These are phyloP conservation scores for Ispidina lecontei DNA, from an alignment of 2,797 vertebrate species.

Conservation along the genomic window DNA sequence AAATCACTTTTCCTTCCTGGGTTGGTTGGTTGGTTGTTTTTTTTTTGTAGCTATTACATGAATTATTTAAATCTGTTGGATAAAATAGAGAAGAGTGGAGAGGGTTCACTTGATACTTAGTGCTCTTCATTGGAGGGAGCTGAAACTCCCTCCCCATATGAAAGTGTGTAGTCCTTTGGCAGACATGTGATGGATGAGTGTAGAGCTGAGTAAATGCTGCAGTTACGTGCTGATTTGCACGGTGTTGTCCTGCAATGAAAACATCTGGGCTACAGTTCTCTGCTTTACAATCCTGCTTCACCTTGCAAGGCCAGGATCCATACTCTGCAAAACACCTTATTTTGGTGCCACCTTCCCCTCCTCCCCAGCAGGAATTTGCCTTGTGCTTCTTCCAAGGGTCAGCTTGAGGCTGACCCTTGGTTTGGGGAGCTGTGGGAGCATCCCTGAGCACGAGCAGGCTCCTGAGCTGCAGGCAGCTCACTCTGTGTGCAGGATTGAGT, in stretches of 20 bases:
- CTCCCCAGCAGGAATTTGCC: rapidly evolving
- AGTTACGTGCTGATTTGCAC: background rate
- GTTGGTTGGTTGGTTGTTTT: background rate
- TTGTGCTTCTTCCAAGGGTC: background rate
- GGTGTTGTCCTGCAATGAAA: background rate
- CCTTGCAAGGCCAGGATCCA: background rate
- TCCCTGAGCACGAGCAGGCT: background rate
- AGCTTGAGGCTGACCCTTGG: rapidly evolving
- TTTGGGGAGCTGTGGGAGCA: background rate
- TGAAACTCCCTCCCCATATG: background rate
- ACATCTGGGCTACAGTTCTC: background rate
- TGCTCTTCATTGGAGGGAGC: background rate
- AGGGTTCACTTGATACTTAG: slow-evolving; percentile 26
- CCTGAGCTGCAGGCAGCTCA: background rate
- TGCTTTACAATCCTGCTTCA: background rate
- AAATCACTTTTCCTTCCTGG: slow-evolving; percentile 18
- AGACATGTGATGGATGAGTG: rapidly evolving
- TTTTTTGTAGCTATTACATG: slow-evolving; percentile 42
- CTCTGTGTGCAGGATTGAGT: background rate
- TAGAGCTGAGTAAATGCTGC: background rate
- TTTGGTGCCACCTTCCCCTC: background rate
- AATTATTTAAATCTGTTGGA: slow-evolving; percentile 65
- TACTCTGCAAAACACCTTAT: background rate
- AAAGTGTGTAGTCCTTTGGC: background rate
- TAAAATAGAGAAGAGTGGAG: slow-evolving; percentile 40